Conservation (phyloP, 2,888 invertebrate genomes). For the Pilophorus perplexus region DNA sequence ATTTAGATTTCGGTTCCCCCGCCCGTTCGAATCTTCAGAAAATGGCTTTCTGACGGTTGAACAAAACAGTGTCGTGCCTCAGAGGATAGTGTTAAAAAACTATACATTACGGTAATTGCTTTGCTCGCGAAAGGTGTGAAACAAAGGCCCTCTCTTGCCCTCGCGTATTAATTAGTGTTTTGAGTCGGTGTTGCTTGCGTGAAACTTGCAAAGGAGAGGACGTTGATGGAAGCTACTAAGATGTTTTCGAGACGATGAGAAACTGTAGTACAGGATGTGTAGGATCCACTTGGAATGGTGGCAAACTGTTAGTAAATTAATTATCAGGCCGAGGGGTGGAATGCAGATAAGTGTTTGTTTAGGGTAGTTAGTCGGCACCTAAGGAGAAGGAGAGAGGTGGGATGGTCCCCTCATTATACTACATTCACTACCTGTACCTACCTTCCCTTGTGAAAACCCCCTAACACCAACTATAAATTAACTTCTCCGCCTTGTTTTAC, state of each 20-base stretch:
- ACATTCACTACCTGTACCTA: conserved; percentile 7
- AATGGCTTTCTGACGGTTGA: no score
- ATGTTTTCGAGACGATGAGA: conserved; percentile 1
- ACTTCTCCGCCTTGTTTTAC: neutral
- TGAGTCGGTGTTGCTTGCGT: no score
- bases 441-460: neutral
- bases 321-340: conserved; percentile 30
- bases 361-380: conserved; percentile 40
- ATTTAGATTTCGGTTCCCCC: no score
- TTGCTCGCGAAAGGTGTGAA: no score
- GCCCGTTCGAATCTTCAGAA: no score
- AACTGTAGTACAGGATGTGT: neutral
- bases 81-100: no score
- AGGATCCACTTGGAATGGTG: conserved; percentile 1
- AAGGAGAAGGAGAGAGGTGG: neutral
- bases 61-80: neutral
- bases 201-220: no score
- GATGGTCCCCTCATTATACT: conserved; percentile 28
- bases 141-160: no score
- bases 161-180: no score
- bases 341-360: conserved; percentile 40
- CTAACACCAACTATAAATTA: conserved; percentile 26
- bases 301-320: conserved; percentile 38
- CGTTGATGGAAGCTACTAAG: conserved; percentile 12
- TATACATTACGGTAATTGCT: no score